These are phyloP conservation scores for Fopius arisanus DNA, from an alignment of 1,140 invertebrate species.

Conservation along the genomic window DNA sequence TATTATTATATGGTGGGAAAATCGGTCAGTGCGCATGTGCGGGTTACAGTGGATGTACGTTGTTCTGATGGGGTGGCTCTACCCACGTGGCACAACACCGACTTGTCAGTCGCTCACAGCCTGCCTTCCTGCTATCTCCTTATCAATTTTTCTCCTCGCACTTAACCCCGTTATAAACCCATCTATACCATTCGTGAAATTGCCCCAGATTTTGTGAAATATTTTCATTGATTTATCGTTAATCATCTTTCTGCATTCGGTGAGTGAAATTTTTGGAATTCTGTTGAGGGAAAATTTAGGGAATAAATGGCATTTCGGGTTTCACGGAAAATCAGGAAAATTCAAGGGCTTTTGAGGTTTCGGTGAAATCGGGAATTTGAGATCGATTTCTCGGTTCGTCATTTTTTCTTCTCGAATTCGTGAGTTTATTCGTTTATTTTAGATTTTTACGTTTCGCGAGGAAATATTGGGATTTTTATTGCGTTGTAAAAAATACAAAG, in stretches of 20 bases:
- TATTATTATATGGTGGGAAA: background rate
- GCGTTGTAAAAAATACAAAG: too few relatives aligned
- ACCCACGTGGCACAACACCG: constrained; percentile 55
- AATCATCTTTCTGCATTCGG: background rate
- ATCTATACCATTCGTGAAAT: background rate
- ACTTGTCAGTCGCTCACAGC: constrained; percentile 52
- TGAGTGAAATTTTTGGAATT: background rate
- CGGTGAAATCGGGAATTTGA: too few relatives aligned
- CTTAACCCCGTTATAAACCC: too few relatives aligned
- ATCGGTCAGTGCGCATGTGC: constrained; percentile 32
- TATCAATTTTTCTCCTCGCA: constrained; percentile 10
- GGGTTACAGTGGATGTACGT: constrained; percentile 27
- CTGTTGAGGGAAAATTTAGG: background rate
- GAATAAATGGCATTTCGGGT: too few relatives aligned
- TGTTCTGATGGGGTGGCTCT: constrained; percentile 41
- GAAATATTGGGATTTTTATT: too few relatives aligned
- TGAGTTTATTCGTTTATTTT: too few relatives aligned
- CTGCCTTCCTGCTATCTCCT: constrained; percentile 41
- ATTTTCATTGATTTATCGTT: too few relatives aligned
- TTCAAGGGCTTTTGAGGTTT: too few relatives aligned
- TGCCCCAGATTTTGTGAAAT: too few relatives aligned
- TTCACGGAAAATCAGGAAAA: background rate
- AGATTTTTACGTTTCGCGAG: too few relatives aligned
- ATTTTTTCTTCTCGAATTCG: too few relatives aligned
- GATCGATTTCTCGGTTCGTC: too few relatives aligned